Percentiles rank a stretch among this genome's conserved stretches.
These are phyloP conservation scores for Muntiacus muntjak DNA, from an alignment of 2,113 vertebrate species.

Conservation along the genomic window DNA sequence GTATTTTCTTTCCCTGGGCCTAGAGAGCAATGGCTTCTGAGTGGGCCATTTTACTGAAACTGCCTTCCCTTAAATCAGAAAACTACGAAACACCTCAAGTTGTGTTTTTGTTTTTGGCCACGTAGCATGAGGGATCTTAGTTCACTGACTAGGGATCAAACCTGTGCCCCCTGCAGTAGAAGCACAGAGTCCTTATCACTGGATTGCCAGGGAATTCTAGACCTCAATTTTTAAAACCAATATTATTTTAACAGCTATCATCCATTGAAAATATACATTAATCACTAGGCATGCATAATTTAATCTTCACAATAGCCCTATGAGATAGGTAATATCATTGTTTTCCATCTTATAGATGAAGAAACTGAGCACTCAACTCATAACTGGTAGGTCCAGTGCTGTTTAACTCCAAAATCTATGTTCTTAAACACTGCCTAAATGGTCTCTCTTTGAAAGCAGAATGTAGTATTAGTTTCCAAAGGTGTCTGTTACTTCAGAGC, in stretches of 20 bases:
- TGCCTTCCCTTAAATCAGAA: not conserved
- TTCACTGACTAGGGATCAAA: not conserved
- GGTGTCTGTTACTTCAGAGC: not conserved
- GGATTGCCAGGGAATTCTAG: not conserved
- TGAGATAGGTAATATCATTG: not conserved
- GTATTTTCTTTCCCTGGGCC: not conserved
- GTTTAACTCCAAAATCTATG: not conserved
- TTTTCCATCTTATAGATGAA: not conserved
- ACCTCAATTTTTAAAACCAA: conserved; percentile 1
- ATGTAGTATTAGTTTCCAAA: not conserved
- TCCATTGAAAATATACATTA: not conserved
- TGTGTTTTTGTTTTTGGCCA: not conserved
- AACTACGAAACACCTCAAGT: not conserved
- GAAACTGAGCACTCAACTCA: not conserved
- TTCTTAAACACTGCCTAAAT: not conserved
- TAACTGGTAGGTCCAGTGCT: not conserved
- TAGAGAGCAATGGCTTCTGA: not conserved
- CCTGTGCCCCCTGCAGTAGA: not conserved
- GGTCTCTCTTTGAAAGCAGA: not conserved
- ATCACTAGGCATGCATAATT: not conserved
- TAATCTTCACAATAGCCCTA: not conserved
- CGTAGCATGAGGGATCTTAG: not conserved
- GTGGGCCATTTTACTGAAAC: not conserved
- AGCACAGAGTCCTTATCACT: not conserved
- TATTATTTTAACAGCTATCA: not conserved